A percentile compares a stretch with the other conserved stretches of the same genome.
phyloP scores from a whole-genome alignment of 2,888 invertebrate species.

The Osmoderma eremita region DNA sequence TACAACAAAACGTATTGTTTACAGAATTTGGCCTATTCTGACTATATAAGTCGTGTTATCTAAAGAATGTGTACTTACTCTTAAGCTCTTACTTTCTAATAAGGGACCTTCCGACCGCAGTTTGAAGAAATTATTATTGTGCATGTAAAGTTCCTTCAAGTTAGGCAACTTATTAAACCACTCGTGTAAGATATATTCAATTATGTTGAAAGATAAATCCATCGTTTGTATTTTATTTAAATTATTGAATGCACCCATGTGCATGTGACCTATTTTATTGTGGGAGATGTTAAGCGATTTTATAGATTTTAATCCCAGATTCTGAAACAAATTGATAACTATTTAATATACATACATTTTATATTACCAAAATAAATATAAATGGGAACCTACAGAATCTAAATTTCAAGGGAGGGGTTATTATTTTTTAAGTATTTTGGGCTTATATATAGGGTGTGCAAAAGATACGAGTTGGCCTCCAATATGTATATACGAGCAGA shows the following conservation, averaged over 20 bases:
- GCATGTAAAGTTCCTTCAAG: slow-evolving; percentile 68
- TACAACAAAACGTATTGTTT: slow-evolving; percentile 56
- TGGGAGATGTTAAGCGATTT: slow-evolving; percentile 68
- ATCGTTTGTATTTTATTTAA: slow-evolving; percentile 66
- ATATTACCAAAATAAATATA: too few relatives aligned
- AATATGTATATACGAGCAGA: too few relatives aligned
- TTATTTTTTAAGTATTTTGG: not conserved
- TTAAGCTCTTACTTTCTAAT: slow-evolving; percentile 67
- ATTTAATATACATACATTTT: not conserved
- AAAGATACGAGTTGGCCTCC: not conserved
- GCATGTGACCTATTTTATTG: slow-evolving; percentile 72
- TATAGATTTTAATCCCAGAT: slow-evolving; percentile 65
- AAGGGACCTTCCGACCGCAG: slow-evolving; percentile 67
- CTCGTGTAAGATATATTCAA: slow-evolving; percentile 68
- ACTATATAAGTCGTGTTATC: too few relatives aligned
- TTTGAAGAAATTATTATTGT: slow-evolving; percentile 71
- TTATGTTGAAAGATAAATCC: slow-evolving; percentile 71
- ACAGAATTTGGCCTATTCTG: not conserved
- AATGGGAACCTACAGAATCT: too few relatives aligned
- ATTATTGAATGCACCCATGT: slow-evolving; percentile 70
- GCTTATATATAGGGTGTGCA: not conserved
- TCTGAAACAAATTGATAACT: slow-evolving; percentile 60
- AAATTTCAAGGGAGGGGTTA: not conserved
- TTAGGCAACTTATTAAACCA: slow-evolving; percentile 69
- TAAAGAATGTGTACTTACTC: slow-evolving; percentile 60